Base-by-base conservation (phyloP, 2,888 invertebrate species). In the Bruchidius siliquastri region DNA sequence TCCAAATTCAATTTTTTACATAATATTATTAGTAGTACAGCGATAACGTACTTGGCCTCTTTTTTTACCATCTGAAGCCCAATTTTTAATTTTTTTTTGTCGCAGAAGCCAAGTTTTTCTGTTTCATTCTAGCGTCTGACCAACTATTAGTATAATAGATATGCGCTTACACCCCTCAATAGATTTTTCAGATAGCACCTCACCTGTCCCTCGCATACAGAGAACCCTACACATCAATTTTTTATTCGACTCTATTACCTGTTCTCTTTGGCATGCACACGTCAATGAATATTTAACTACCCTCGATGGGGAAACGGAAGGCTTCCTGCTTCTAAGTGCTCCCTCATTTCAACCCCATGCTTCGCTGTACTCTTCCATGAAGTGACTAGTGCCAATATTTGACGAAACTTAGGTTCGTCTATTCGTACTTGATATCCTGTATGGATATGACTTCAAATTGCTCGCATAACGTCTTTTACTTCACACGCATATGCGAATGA, bases 251-350 rank as follows among this genome's bases (percentile, higher is more conserved):
- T 8, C 49, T 49, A 49, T 49, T 49, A 49, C 49, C 49, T 49
- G 49, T 49, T 49, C 49, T 49, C 49, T 49, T 49, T 1, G 49
- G 49, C n/a, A 32, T 69, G 20, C 67, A 67, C 69, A 68, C 67
- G 70, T 68, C 75, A 70, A 74, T 76, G 73, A 76, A 76, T 76
- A 73, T 75, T 76, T 76, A 76, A 76, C 75, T 73, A 49, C 68
- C 70, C 72, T 21, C 71, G 72, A 71, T 72, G 68, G 69, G 75
- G 68, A 71, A 73, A 72, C 70, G 49, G 49, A 49, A 49, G 8
- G 30, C 13, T 73, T 75, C 75, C 75, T 73, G 72, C 71, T 69
- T 68, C 32, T 67, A 66, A 74, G 71, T 69, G 71, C 49, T 71
- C 71, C 49, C 49, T 18, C 71, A 74, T 69, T 71, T 69, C 71